Conservation (phyloP, 2,797 vertebrate species). For the Notolepis coatsorum region DNA sequence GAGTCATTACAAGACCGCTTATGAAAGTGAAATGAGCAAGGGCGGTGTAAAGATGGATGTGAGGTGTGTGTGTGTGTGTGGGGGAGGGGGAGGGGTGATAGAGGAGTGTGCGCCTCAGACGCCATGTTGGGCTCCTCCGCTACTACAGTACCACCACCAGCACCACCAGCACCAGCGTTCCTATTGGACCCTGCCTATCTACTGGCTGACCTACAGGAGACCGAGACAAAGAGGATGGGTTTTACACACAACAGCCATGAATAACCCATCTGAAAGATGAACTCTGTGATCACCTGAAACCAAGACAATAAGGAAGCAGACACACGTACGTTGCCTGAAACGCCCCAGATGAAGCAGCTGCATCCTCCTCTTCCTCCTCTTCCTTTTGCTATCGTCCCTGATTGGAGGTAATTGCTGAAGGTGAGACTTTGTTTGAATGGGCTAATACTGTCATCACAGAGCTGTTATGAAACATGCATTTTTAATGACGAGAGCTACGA, state of each 20-base stretch:
- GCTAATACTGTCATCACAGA: conserved; percentile 47
- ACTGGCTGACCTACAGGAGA: no score
- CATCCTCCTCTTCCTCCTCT: no score
- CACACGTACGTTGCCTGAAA: conserved; percentile 58
- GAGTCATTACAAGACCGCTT: conserved; percentile 90
- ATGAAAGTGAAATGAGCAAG: conserved; percentile 94
- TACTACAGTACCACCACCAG: no score
- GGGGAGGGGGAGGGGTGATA: no score
- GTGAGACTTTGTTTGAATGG: conserved; percentile 65
- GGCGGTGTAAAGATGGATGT: conserved; percentile 84
- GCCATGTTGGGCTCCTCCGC: conserved; percentile 69
- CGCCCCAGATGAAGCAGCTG: no score
- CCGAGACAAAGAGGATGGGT: conserved; percentile 64
- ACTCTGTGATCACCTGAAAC: conserved; percentile 83
- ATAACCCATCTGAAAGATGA: conserved; percentile 78
- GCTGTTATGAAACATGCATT: conserved; percentile 63
- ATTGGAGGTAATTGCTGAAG: conserved; percentile 61
- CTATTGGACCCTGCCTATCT: no score
- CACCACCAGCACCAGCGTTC: conserved; percentile 56
- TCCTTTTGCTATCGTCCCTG: conserved; percentile 10
- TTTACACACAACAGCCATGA: conserved; percentile 73
- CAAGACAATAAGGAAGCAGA: conserved; percentile 79
- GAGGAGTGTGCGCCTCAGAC: conserved; percentile 71
- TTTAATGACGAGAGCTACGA: conserved; percentile 56
- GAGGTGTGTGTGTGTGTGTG: no score